Base-by-base conservation (phyloP, 2,888 invertebrate species). In the Anarsia innoxiella region DNA sequence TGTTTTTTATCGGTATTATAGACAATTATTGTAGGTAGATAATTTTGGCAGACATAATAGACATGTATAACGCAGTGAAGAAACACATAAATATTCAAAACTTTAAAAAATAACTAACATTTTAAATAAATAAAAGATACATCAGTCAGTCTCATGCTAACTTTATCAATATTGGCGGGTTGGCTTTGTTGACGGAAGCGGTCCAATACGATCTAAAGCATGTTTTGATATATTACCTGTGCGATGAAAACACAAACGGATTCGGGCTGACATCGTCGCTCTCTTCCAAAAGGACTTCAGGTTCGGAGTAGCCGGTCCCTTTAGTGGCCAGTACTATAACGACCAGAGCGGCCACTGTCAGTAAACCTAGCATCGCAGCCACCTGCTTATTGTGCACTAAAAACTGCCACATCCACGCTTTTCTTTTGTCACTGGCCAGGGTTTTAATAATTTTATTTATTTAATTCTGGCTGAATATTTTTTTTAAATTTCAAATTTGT, bases 351-450 rank as follows among this genome's bases (percentile, higher is more conserved):
- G 79, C 79, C 6, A 56, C 55, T 3, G 57, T 49, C 38, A 84
- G 55, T 45, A 84, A 46, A 12, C 69, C 82, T 46, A 83, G 51
- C 84, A 84, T 84, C 42, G 76, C 80, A 23, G 77, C 75, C 38
- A 65, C 75, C 59, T 78, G 79, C 56, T 76, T 80, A 40, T 83
- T 82, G 40, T 59, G 60, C 54, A 63, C 66, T 64, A 83, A 69
- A 66, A 82, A 82, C 46, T 63, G 61, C 79, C 76, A 84, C 83
- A 84, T 84, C 58, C 71, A 78, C 36, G 41, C 29, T 42, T 41
- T 34, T 32, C 33, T 16, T 34, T 14, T 10, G 16, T 12, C 28
- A 13, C 19, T n/a, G n/a, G n/a, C n/a, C n/a, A n/a, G n/a, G n/a
- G n/a, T n/a, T n/a, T n/a, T n/a, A n/a, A n/a, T n/a, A 19, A 19